These are phyloP conservation scores for Mythimna impura DNA, from an alignment of 2,888 invertebrate species.

Conservation along the genomic window DNA sequence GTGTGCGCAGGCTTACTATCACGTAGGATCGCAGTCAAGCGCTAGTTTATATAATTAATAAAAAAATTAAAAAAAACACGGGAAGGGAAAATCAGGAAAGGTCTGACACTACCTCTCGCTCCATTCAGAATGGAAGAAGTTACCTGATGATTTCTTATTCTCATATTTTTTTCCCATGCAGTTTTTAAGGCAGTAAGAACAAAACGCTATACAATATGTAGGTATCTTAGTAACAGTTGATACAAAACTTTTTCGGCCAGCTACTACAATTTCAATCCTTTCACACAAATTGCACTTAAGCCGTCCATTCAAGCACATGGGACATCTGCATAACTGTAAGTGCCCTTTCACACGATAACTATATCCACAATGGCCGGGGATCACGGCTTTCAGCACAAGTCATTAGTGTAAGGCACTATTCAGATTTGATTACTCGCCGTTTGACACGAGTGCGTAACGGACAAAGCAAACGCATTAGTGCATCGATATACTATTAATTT, in stretches of 20 bases:
- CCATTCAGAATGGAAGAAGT: no score
- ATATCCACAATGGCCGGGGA: slow-evolving; percentile 24
- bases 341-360: slow-evolving; percentile 31
- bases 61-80: no score
- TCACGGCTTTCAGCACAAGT: slow-evolving; percentile 65
- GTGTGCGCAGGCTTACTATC: no score
- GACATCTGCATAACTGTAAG: slow-evolving; percentile 39
- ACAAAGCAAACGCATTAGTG: slow-evolving; percentile 80
- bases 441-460: slow-evolving; percentile 71
- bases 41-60: no score
- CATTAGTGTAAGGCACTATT: slow-evolving; percentile 72
- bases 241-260: not conserved
- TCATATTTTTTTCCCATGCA: no score
- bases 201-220: no score
- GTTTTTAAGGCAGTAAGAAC: no score
- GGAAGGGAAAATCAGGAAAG: no score
- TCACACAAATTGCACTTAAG: slow-evolving; percentile 24
- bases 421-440: slow-evolving; percentile 75
- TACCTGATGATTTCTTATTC: no score
- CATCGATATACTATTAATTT: slow-evolving; percentile 73
- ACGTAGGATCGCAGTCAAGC: no score
- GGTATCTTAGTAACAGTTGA: no score
- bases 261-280: not conserved
- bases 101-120: no score
- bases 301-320: slow-evolving; percentile 14